These are phyloP conservation scores for Echinops telfairi DNA, from an alignment of 2,113 vertebrate species.

Conservation along the genomic window DNA sequence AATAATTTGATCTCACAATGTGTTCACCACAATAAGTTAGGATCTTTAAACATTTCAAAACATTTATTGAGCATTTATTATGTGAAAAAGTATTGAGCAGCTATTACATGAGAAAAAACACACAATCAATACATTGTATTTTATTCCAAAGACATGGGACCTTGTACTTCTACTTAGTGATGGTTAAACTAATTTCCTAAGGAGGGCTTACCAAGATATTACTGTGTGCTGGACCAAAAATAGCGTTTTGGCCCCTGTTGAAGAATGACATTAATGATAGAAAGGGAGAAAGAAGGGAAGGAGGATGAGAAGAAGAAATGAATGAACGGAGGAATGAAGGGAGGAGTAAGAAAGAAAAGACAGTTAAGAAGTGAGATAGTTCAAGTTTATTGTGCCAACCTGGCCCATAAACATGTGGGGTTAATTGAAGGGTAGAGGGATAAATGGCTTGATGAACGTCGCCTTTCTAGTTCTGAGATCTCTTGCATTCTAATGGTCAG, in stretches of 20 bases:
- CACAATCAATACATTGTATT: background rate
- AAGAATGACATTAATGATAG: slow-evolving; percentile 45
- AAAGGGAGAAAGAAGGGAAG: background rate
- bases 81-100: slow-evolving; percentile 25
- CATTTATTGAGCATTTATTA: slow-evolving; percentile 51
- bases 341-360: background rate
- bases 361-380: background rate
- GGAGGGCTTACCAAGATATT: slow-evolving; percentile 18
- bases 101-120: background rate
- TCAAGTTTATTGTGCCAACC: too few relatives aligned
- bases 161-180: slow-evolving; percentile 42
- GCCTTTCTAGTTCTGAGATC: too few relatives aligned
- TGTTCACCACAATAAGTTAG: slow-evolving; percentile 36
- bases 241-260: background rate
- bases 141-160: background rate
- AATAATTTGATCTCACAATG: slow-evolving; percentile 49
- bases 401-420: too few relatives aligned
- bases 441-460: too few relatives aligned
- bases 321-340: background rate
- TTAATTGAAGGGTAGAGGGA: too few relatives aligned
- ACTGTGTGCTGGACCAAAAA: slow-evolving; percentile 28
- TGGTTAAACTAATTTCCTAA: slow-evolving; percentile 46
- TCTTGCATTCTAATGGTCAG: too few relatives aligned
- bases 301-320: slow-evolving; percentile 16
- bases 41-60: slow-evolving; percentile 57